Base-by-base conservation (phyloP, 2,888 invertebrate genomes). In the Parochlus steinenii region DNA sequence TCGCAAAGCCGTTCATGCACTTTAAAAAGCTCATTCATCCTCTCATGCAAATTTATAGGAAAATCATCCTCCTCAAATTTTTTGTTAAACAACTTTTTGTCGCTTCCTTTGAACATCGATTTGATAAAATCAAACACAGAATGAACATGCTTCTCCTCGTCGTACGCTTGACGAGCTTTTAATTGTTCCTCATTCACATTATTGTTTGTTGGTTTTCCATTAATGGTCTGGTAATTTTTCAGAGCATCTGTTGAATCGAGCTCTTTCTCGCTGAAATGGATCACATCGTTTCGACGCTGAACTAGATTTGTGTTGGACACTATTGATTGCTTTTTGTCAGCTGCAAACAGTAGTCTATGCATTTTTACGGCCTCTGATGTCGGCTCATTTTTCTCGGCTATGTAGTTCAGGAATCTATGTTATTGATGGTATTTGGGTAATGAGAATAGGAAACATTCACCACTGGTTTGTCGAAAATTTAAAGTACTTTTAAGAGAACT, bases 1-100 rank as follows among this genome's bases (percentile, higher is more conserved):
- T 51, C 46, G 2, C 56, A 52, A 19, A 59, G 52, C 42, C 49
- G 51, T 33, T 58, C 55, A 23, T 59, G 59, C 12, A 57, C 37
- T 18, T 48, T 49, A 22, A 59, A 59, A 6, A 59, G 44, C 18
- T 52, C 50, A 6, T 53, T 54, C n/a, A 58, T 38, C 42, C 49
- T 30, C 8, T 34, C 20, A 37, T 40, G 40, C 20, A 40, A 34
- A 35, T 32, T 38, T 33, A 34, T 38, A 27, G 31, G 30, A 33
- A 30, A 38, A 36, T 36, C 26, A 23, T 36, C 30, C 19, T 36
- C 36, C 29, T 23, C 18, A 25, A 36, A 24, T 36, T 36, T 36
- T 24, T 17, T 36, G 14, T 5, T 19, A n/a, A 14, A 11, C 22
- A n/a, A 16, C 10, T 12, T 33, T 8, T n/a, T 7, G 6, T 20